Evolutionary conservation across 1,140 invertebrate genomes (phyloP).

Genomic region (Adoxophyes honmai): DNA sequence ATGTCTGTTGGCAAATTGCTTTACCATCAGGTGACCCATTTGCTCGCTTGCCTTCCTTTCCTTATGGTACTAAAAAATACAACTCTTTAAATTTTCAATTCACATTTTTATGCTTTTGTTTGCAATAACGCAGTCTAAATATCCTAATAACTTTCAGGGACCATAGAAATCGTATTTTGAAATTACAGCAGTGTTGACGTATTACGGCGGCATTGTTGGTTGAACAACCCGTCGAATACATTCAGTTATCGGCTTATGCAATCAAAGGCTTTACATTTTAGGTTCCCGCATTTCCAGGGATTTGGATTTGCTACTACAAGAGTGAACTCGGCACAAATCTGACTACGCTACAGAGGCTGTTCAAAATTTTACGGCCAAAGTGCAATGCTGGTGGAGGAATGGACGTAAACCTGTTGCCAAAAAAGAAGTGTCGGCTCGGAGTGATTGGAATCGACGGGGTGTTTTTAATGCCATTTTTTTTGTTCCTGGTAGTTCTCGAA

Average conservation of each 20-base stretch:
- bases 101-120: no score
- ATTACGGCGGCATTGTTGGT: neutral
- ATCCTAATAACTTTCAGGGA: no score
- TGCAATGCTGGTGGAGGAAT: neutral
- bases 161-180: no score
- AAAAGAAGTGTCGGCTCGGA: conserved; percentile 12
- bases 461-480: conserved; percentile 13
- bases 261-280: neutral
- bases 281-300: neutral
- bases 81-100: no score
- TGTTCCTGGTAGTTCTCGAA: conserved; percentile 5
- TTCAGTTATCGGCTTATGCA: neutral
- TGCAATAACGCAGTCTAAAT: no score
- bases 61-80: no score
- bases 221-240: neutral
- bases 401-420: conserved; percentile 8
- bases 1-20: no score
- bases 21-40: no score
- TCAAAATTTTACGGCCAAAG: neutral
- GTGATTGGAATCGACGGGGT: conserved; percentile 13
- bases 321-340: neutral
- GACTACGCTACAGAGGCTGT: neutral
- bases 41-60: no score
- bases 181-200: no score
- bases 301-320: conserved; percentile 4